Conservation (phyloP, 2,797 vertebrate genomes). For the Chelon auratus region DNA sequence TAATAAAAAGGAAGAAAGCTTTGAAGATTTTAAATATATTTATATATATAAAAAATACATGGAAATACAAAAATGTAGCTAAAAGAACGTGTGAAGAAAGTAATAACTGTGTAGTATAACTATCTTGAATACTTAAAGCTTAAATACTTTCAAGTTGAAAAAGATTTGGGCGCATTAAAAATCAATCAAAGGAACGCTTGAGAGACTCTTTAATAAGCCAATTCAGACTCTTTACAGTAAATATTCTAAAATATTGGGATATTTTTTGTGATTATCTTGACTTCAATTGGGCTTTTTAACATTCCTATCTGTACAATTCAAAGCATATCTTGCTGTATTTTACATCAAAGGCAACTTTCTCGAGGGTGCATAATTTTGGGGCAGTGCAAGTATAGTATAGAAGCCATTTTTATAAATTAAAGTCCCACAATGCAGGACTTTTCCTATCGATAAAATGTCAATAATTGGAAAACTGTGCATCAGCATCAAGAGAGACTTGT, state of each 20-base stretch:
- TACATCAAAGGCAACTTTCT: constrained; percentile 83
- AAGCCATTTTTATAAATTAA: constrained; percentile 43
- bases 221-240: constrained; percentile 41
- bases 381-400: constrained; percentile 68
- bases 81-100: constrained; percentile 79
- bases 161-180: neutral
- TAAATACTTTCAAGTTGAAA: constrained; percentile 68
- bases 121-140: constrained; percentile 83
- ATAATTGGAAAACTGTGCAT: constrained; percentile 38
- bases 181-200: constrained; percentile 19
- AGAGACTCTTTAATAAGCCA: constrained; percentile 25
- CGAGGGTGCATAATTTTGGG: constrained; percentile 72
- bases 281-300: constrained; percentile 50
- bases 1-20: constrained; percentile 83
- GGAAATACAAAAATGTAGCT: constrained; percentile 84
- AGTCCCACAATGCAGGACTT: constrained; percentile 53
- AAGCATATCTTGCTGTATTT: constrained; percentile 77
- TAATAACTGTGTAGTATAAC: constrained; percentile 73
- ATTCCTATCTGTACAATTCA: constrained; percentile 75
- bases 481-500: constrained; percentile 24
- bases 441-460: constrained; percentile 43
- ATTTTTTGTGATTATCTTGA: constrained; percentile 41
- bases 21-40: constrained; percentile 85
- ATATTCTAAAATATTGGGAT: constrained; percentile 43
- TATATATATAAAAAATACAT: constrained; percentile 86